These are phyloP conservation scores for Agelastica alni DNA, from an alignment of 2,888 invertebrate species.

Conservation along the genomic window DNA sequence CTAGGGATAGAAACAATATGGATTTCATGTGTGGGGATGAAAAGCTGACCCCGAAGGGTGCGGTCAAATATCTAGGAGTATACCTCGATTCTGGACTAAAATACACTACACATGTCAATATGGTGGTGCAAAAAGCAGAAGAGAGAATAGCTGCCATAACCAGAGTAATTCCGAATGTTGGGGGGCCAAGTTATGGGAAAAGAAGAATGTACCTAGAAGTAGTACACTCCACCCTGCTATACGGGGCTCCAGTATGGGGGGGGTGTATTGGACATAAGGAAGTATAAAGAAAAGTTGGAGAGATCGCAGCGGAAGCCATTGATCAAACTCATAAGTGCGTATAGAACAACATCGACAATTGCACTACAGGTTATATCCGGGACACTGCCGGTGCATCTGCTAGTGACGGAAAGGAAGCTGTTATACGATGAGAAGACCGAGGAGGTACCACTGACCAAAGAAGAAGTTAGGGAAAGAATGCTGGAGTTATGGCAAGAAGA, in stretches of 20 bases:
- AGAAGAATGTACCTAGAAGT: conserved; percentile 20
- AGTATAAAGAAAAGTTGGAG: conserved; percentile 1
- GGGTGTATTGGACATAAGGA: conserved; percentile 3
- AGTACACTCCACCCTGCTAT: conserved; percentile 26
- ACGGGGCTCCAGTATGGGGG: conserved; percentile 28
- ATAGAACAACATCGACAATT: not conserved
- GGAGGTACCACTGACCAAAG: not conserved
- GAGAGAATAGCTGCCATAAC: conserved; percentile 5
- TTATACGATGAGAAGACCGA: not conserved
- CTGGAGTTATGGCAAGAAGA: not conserved
- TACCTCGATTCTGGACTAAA: conserved; percentile 1
- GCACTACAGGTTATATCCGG: conserved; percentile 7
- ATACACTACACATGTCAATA: conserved; percentile 9
- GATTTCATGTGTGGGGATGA: conserved; percentile 13
- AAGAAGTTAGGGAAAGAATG: not conserved
- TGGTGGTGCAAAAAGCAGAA: conserved; percentile 8
- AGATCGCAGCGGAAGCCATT: conserved; percentile 12
- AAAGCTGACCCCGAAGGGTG: conserved; percentile 1
- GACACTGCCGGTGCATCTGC: not conserved
- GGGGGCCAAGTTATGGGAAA: conserved; percentile 23
- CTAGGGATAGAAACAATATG: not conserved
- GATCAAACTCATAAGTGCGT: conserved; percentile 1
- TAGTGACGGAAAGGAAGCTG: not conserved
- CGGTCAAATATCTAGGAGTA: conserved; percentile 3
- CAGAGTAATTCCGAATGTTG: conserved; percentile 26